Conservation (phyloP, 2,113 vertebrate genomes). For the Phaethornis superciliosus region DNA sequence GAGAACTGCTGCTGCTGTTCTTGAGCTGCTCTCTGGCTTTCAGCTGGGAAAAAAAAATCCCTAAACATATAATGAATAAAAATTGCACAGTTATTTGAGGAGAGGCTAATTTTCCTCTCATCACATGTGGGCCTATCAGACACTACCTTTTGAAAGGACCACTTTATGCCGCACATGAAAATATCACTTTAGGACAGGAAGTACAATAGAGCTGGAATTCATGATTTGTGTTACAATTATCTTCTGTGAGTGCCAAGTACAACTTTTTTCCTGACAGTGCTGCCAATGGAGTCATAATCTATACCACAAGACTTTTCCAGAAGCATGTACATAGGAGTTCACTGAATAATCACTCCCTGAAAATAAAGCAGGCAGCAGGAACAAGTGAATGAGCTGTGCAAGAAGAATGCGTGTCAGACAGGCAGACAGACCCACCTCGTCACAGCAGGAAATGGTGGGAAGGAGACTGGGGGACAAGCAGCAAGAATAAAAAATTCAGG, state of each 20-base stretch:
- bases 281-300: conserved; percentile 42
- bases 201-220: conserved; percentile 21
- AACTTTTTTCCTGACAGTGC: conserved; percentile 29
- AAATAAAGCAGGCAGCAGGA: conserved; percentile 42
- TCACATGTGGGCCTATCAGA: background rate
- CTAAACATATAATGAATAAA: background rate
- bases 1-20: background rate
- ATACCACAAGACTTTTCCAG: conserved; percentile 62
- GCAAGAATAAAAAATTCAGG: background rate
- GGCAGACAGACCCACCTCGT: background rate
- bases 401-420: background rate
- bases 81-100: background rate
- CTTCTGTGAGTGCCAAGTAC: conserved; percentile 15
- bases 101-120: background rate
- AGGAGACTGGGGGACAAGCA: background rate
- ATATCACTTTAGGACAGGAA: background rate
- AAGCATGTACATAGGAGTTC: conserved; percentile 36
- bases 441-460: conserved; percentile 55
- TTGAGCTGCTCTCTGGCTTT: background rate
- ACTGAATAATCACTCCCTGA: conserved; percentile 36
- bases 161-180: background rate
- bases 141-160: background rate
- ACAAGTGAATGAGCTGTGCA: conserved; percentile 38
- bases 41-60: background rate
- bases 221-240: conserved; percentile 36